Evolutionary conservation across 2,797 vertebrate species (phyloP).

Genomic region (Vipera latastei): DNA sequence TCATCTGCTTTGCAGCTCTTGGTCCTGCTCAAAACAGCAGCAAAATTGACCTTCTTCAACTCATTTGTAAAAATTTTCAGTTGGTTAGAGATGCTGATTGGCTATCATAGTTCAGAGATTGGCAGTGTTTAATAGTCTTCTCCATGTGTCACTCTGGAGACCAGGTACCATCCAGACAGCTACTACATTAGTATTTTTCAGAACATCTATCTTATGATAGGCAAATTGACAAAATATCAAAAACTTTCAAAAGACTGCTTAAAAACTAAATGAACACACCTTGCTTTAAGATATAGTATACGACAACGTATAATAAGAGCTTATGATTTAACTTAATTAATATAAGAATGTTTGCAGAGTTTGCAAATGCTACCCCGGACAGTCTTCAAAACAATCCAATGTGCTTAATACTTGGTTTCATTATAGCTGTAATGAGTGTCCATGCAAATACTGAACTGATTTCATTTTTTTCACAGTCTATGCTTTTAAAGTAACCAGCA

Average conservation of each 20-base stretch:
- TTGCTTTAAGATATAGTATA: neutral
- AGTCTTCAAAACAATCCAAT: neutral
- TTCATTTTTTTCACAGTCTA: neutral
- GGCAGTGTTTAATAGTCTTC: neutral
- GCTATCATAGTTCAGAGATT: too few relatives aligned
- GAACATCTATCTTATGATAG: neutral
- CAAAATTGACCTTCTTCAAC: neutral
- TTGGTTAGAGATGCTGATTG: neutral
- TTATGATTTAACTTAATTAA: neutral
- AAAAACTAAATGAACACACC: neutral
- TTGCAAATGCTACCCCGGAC: neutral
- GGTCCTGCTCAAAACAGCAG: neutral
- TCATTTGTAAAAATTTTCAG: too few relatives aligned
- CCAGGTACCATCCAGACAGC: neutral
- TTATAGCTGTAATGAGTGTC: neutral
- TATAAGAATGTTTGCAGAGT: neutral
- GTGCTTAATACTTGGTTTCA: neutral
- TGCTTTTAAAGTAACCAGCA: neutral
- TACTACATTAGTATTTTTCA: neutral
- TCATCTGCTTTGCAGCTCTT: neutral
- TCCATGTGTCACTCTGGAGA: neutral
- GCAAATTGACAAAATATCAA: neutral
- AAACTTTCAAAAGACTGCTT: neutral
- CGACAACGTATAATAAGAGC: neutral
- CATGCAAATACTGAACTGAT: neutral